Percentiles rank a stretch among this genome's conserved stretches.
Evolutionary conservation across 2,888 invertebrate species (phyloP).

Genomic region (Lumbricus terrestris): DNA sequence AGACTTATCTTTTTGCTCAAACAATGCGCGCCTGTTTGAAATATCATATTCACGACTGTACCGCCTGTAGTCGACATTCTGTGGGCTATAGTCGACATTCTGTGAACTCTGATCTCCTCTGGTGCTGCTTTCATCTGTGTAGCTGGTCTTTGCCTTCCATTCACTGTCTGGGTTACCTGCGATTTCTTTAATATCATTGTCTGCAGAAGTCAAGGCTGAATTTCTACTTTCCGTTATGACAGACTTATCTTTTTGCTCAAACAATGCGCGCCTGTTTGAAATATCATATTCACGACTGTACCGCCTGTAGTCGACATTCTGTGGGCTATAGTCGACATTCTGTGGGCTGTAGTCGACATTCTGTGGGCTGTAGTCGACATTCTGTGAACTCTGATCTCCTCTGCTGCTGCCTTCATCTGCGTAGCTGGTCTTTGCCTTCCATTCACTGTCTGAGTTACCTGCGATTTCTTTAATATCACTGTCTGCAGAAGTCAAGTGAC

Average conservation of each 20-base stretch:
- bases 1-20: not conserved
- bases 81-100: slow-evolving; percentile 43
- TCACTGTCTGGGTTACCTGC: not conserved
- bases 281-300: slow-evolving; percentile 47
- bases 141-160: not conserved
- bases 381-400: not conserved
- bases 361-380: slow-evolving; percentile 38
- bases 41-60: slow-evolving; percentile 47
- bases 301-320: slow-evolving; percentile 43
- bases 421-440: not conserved
- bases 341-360: too few species aligned
- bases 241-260: not conserved
- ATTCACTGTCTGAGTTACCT: not conserved
- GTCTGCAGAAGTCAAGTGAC: not conserved
- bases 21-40: not conserved
- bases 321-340: slow-evolving; percentile 37
- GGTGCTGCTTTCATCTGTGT: not conserved
- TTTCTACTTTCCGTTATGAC: not conserved
- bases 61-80: slow-evolving; percentile 43
- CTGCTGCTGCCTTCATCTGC: not conserved
- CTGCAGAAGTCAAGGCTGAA: not conserved
- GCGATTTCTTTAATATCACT: not conserved
- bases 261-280: not conserved
- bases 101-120: slow-evolving; percentile 36
- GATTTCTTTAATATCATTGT: not conserved